Percentiles rank a stretch among this genome's conserved stretches.
Conservation (phyloP, 2,797 vertebrate species). For the Calcarius lapponicus region DNA sequence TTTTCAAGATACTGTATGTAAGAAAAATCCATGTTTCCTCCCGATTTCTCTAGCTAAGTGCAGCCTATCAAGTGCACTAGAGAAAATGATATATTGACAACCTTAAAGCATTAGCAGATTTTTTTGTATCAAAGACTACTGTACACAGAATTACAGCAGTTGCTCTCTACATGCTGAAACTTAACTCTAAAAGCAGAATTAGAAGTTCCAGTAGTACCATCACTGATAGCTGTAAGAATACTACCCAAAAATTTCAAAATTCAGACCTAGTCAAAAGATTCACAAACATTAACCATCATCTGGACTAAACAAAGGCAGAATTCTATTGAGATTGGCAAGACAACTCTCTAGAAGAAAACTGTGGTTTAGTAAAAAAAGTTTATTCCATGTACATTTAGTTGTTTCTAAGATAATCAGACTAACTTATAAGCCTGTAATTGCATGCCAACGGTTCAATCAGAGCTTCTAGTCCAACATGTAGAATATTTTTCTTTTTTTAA, state of each 20-base stretch:
- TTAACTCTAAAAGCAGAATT: neutral
- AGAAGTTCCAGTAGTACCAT: neutral
- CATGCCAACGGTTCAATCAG: neutral
- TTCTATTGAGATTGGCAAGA: neutral
- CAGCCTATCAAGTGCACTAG: neutral
- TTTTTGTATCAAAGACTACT: neutral
- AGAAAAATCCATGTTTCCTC: neutral
- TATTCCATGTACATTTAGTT: neutral
- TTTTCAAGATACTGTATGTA: neutral
- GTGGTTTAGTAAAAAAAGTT: neutral
- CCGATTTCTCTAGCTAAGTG: neutral
- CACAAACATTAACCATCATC: neutral
- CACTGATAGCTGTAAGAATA: neutral
- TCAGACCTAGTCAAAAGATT: neutral
- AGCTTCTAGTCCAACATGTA: neutral
- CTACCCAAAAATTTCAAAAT: neutral
- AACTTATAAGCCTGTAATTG: neutral
- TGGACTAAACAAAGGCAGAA: neutral
- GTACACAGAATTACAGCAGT: neutral
- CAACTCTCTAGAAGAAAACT: neutral
- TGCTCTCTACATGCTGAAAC: neutral
- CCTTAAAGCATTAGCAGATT: neutral
- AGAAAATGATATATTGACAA: neutral
- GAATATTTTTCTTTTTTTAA: neutral
- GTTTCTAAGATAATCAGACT: neutral